Base-by-base conservation (phyloP, 2,113 vertebrate genomes). In the Nothobranchius furzeri region DNA sequence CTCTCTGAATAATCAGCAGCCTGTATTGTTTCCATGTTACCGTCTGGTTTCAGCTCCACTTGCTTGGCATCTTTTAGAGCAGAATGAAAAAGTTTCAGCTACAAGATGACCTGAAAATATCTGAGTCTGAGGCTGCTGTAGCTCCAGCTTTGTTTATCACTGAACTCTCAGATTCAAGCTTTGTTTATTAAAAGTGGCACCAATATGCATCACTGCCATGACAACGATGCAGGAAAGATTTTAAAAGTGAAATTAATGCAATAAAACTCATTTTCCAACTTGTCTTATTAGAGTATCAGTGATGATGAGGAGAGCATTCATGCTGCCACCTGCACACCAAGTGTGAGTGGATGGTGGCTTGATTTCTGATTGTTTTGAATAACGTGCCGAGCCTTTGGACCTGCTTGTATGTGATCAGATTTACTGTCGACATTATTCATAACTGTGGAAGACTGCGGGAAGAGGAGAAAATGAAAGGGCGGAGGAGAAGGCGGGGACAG, bases 401-500 rank as follows among this genome's bases (percentile, higher is more conserved):
- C 70, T 73, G 61, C 70, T 78, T 81, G 54, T 84, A 56, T 82
- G 84, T 91, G 85, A 91, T 90, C 87, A 85, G 81, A 89, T 88
- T 81, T 75, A 74, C 68, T 85, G 81, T 78, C 85, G 85, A 63
- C 78, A 73, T 85, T 90, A 90, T 89, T 90, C 91, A 90, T 88
- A 84, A 67, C 79, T 82, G 81, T 81, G 73, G 82, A 79, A 73
- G 73, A 70, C 73, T 53, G 78, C 68, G 81, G 69, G 59, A 76
- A 73, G 79, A 79, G 78, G 75, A 73, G 63, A 76, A 79, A 74
- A 70, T 71, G 74, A 80, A 77, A 68, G 60, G 59, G 63, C 76
- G 66, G 48, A 70, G 57, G 75, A 48, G 65, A 71, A 76, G 81
- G 73, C 84, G 84, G 83, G 85, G 90, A 89, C 79, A 80, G 85